Conservation (phyloP, 53 echinoderm and acorn worm genomes). For the Hippasteria phrygiana region DNA sequence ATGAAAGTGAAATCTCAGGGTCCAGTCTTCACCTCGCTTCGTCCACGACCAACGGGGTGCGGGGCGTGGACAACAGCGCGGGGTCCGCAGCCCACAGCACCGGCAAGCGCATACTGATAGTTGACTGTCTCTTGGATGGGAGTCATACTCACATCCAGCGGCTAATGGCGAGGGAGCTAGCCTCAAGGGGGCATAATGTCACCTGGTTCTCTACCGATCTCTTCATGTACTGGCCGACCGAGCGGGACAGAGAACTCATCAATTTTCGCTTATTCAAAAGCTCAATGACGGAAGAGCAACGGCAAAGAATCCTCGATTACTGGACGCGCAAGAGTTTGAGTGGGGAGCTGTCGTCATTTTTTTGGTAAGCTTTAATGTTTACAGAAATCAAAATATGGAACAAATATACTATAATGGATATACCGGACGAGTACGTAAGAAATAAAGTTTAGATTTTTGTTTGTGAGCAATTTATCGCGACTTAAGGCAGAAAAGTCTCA, state of each 20-base stretch:
- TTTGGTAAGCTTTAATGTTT: constrained; percentile 8
- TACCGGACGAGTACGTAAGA: no score
- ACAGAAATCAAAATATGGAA: no score
- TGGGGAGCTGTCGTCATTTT: constrained; percentile 40
- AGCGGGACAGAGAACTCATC: constrained; percentile 19
- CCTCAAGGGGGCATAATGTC: constrained; percentile 69
- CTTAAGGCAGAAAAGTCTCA: no score
- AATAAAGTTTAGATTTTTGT: no score
- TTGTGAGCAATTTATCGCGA: no score
- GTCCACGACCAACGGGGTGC: no score
- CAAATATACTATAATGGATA: no score
- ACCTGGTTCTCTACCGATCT: constrained; percentile 62
- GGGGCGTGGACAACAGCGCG: background rate
- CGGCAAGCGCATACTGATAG: constrained; percentile 20
- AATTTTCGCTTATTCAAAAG: background rate
- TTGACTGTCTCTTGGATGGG: constrained; percentile 54
- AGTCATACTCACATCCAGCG: constrained; percentile 58
- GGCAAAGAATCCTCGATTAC: background rate
- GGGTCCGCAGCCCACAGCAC: background rate
- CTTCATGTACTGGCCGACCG: constrained; percentile 37
- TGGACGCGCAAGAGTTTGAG: constrained; percentile 32
- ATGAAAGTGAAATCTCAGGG: no score
- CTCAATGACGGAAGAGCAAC: background rate
- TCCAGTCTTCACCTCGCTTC: no score
- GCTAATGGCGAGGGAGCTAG: constrained; percentile 52